phyloP scores from a whole-genome alignment of 2,888 invertebrate species.

The Caenorhabditis auriculariae region DNA sequence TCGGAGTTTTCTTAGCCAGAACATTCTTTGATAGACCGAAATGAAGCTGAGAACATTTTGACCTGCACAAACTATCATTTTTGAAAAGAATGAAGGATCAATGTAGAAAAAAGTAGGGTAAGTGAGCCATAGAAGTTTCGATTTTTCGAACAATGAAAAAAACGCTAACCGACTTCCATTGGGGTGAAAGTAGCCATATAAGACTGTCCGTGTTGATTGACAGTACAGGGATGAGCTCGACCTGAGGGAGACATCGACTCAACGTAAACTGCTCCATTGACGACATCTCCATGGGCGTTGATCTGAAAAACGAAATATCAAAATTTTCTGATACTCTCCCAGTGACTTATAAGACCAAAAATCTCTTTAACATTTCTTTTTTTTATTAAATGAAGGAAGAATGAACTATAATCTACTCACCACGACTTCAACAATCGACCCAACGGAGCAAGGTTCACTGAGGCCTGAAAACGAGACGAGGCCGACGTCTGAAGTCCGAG shows the following conservation, averaged over 20 bases:
- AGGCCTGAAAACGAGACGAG: conserved; percentile 75
- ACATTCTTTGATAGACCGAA: no score
- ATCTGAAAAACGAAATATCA: conserved; percentile 66
- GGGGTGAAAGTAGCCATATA: conserved; percentile 95
- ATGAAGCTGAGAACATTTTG: no score
- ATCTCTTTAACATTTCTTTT: neutral
- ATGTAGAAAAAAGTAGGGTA: no score
- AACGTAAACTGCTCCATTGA: conserved; percentile 83
- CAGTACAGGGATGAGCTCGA: conserved; percentile 78
- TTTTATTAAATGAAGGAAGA: neutral
- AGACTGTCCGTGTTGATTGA: conserved; percentile 73
- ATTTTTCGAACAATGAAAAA: no score
- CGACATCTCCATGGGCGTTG: conserved; percentile 69
- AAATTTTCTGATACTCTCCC: neutral
- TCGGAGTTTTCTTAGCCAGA: no score
- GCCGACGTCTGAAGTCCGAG: conserved; percentile 35
- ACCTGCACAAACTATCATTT: no score
- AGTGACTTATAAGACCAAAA: neutral
- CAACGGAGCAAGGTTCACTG: conserved; percentile 86
- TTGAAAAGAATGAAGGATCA: no score
- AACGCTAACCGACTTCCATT: conserved; percentile 82
- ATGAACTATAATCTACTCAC: conserved; percentile 65
- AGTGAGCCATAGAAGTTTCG: neutral
- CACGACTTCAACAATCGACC: conserved; percentile 90
- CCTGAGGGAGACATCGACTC: conserved; percentile 89